phyloP scores from a whole-genome alignment of 2,888 invertebrate genomes.

The Rutpela maculata region DNA sequence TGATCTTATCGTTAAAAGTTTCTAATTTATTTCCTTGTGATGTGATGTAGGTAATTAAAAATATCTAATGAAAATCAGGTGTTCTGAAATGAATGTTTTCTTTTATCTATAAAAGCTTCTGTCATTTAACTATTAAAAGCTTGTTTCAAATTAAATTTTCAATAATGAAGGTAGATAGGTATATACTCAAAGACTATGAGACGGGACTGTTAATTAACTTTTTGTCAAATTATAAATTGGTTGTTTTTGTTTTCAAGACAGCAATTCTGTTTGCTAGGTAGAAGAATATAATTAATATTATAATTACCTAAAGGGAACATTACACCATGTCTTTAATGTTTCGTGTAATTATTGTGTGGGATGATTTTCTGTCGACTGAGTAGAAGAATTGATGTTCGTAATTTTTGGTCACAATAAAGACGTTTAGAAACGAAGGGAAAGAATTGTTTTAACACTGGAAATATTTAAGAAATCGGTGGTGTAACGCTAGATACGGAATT shows the following conservation, averaged over 20 bases:
- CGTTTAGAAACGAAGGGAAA: no score
- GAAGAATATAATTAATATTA: no score
- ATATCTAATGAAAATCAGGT: not conserved
- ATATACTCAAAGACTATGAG: not conserved
- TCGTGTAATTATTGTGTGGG: no score
- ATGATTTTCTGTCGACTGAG: no score
- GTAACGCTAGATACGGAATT: no score
- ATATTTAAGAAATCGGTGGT: no score
- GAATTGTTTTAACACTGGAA: no score
- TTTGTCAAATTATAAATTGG: not conserved
- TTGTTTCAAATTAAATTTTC: slow-evolving; percentile 2
- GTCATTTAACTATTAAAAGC: not conserved
- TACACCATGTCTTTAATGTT: no score
- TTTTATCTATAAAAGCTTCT: not conserved
- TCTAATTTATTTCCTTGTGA: not conserved
- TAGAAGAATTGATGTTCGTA: no score
- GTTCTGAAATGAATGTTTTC: not conserved
- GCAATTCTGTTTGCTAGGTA: not conserved
- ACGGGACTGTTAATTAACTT: not conserved
- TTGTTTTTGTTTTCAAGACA: not conserved
- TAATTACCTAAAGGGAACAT: no score
- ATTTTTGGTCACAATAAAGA: no score
- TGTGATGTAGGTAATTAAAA: not conserved
- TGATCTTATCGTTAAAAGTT: no score
- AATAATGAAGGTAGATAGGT: not conserved